phyloP scores from a whole-genome alignment of 2,113 vertebrate genomes.

The Syngnathus floridae region DNA sequence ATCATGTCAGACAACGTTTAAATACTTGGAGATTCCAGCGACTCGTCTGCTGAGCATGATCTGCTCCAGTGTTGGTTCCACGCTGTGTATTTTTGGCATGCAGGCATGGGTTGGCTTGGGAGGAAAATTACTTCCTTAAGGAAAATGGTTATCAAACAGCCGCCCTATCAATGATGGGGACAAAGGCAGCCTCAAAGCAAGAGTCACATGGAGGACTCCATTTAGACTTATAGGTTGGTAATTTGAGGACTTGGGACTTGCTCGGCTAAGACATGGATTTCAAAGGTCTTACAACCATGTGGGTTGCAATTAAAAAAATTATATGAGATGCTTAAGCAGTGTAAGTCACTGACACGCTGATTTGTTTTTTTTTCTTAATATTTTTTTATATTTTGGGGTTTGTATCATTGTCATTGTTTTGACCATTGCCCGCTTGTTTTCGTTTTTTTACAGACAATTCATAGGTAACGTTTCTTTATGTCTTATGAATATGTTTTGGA shows the following conservation, averaged over 20 bases:
- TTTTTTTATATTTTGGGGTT: no score
- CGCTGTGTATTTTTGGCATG: not conserved
- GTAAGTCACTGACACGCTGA: no score
- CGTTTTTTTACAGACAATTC: no score
- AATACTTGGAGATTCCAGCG: not conserved
- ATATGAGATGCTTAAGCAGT: not conserved
- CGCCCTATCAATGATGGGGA: not conserved
- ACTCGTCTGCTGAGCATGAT: not conserved
- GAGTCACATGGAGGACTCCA: not conserved
- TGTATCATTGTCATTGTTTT: no score
- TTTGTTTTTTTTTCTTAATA: no score
- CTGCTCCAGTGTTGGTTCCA: not conserved
- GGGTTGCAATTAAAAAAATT: no score
- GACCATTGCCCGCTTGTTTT: no score
- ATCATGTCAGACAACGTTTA: not conserved
- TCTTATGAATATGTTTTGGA: no score
- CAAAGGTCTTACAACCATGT: not conserved
- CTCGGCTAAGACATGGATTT: not conserved
- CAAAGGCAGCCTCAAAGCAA: not conserved
- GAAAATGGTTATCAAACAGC: not conserved
- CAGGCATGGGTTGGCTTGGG: not conserved
- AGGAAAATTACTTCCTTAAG: conserved; percentile 6
- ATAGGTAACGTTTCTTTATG: no score
- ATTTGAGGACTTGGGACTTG: not conserved
- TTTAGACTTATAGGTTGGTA: not conserved